Conservation (phyloP, 2,888 invertebrate genomes). For the Chrysodeixis includens region DNA sequence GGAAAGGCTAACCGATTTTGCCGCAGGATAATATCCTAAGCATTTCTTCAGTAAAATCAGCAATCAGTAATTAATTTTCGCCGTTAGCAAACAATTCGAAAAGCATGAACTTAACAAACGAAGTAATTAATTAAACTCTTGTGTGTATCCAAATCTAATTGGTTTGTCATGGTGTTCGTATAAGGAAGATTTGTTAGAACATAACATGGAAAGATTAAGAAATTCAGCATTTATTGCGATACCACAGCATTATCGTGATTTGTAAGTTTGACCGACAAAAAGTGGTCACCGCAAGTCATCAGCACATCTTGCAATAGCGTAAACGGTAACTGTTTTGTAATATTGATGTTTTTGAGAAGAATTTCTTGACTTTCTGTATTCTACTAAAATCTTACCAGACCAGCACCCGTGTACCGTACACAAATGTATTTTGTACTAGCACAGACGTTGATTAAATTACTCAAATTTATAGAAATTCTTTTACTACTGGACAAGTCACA, state of each 20-base stretch:
- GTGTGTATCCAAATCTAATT: neutral
- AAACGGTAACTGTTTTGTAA: constrained; percentile 28
- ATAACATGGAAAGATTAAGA: neutral
- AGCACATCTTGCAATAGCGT: constrained; percentile 27
- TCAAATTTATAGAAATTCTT: too few relatives aligned
- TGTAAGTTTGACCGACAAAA: constrained; percentile 20
- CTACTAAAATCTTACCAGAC: too few relatives aligned
- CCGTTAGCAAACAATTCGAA: neutral
- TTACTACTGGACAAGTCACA: too few relatives aligned
- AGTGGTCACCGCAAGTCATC: constrained; percentile 17
- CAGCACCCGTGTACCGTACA: too few relatives aligned
- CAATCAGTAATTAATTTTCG: neutral
- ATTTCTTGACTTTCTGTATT: neutral
- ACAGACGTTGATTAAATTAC: too few relatives aligned
- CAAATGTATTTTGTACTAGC: too few relatives aligned
- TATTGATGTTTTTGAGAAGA: neutral
- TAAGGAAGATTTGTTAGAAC: neutral
- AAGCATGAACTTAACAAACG: neutral
- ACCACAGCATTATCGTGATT: constrained; percentile 16
- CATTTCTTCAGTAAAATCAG: neutral
- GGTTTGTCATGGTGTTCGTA: neutral
- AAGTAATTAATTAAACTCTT: constrained; percentile 1
- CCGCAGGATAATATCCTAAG: neutral
- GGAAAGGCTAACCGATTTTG: neutral
- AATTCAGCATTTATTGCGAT: neutral